A percentile compares a stretch with the other conserved stretches of the same genome.
phyloP scores from a whole-genome alignment of 2,113 vertebrate species.

The Gallinago undulata region DNA sequence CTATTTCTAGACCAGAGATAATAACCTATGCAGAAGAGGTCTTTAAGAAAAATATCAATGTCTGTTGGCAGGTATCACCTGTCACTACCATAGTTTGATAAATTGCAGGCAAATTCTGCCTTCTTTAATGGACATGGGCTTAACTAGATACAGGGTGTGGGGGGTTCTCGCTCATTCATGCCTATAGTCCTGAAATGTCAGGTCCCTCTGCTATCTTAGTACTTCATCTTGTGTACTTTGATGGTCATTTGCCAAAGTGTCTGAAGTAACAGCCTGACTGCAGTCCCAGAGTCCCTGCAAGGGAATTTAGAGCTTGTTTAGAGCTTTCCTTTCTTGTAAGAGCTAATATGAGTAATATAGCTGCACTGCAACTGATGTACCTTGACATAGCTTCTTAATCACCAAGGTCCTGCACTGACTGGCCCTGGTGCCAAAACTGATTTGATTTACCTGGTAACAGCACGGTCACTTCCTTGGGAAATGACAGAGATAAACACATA shows the following conservation, averaged over 20 bases:
- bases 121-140: not conserved
- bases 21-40: not conserved
- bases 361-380: not conserved
- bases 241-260: not conserved
- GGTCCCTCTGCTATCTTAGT: not conserved
- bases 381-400: not conserved
- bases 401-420: not conserved
- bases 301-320: not conserved
- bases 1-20: not conserved
- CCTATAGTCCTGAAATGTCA: not conserved
- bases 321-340: not conserved
- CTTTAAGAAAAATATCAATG: not conserved
- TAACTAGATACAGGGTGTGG: not conserved
- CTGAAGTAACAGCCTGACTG: not conserved
- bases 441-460: not conserved
- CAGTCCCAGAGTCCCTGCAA: not conserved
- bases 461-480: not conserved
- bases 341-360: not conserved
- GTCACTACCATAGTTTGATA: not conserved
- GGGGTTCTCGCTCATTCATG: not conserved
- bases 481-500: not conserved
- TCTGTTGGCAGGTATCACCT: not conserved
- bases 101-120: not conserved
- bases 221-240: not conserved
- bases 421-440: not conserved